These are phyloP conservation scores for Axis porcinus DNA, from an alignment of 2,113 vertebrate species.

Conservation along the genomic window DNA sequence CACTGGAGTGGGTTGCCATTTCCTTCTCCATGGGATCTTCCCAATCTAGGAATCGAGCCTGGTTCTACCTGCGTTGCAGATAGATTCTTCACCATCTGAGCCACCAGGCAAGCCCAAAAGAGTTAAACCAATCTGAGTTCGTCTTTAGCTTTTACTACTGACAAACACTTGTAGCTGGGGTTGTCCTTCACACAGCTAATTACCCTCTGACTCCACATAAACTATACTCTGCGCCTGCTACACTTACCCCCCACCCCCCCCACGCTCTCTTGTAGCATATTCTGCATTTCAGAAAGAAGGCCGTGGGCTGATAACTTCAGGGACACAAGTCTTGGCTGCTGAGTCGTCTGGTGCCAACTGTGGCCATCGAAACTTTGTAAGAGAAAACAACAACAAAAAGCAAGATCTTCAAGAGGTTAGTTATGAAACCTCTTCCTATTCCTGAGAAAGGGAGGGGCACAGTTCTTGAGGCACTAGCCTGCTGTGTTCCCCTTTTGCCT, in stretches of 20 bases:
- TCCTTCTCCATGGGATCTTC: background rate
- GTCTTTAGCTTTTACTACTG: background rate
- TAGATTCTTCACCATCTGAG: background rate
- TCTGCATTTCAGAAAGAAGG: background rate
- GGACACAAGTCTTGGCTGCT: background rate
- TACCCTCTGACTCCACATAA: background rate
- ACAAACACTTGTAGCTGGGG: background rate
- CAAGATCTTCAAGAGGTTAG: background rate
- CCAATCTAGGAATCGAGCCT: accelerated
- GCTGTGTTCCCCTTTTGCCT: background rate
- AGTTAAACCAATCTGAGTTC: background rate
- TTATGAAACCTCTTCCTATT: background rate
- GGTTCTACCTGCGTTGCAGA: background rate
- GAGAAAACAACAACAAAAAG: background rate
- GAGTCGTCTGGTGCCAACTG: background rate
- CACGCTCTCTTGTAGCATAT: background rate
- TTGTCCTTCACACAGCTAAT: background rate
- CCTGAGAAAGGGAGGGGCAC: background rate
- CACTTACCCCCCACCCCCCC: accelerated
- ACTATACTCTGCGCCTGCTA: background rate
- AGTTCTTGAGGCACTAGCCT: background rate
- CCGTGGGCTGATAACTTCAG: background rate
- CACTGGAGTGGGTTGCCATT: background rate
- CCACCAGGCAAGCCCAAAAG: background rate
- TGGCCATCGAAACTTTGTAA: background rate